Conservation (phyloP, 2,113 vertebrate genomes). For the Xenopus tropicalis region UCB_Xtro_10.0 CM004446.2:63418501-63419000, state of each 20-base stretch:
- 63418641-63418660: not conserved
- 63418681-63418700: slow-evolving; percentile 34
- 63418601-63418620: not conserved
- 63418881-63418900: not conserved
- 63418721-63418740: slow-evolving; percentile 6
- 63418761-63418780: slow-evolving; percentile 42
- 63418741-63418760: slow-evolving; percentile 39
- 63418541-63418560: slow-evolving; percentile 33
- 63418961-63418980: no score
- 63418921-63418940: not conserved
- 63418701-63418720: slow-evolving; percentile 44
- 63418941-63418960: no score
- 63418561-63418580: slow-evolving; percentile 7
- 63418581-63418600: slow-evolving; percentile 45
- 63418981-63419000: no score
- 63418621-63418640: slow-evolving; percentile 24
- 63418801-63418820: slow-evolving; percentile 42
- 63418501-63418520: slow-evolving; percentile 36
- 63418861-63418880: not conserved
- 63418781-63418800: not conserved
- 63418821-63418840: slow-evolving; percentile 4
- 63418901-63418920: not conserved
- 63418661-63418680: not conserved
- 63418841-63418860: not conserved
- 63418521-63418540: slow-evolving; percentile 39